A percentile compares a stretch with the other conserved stretches of the same genome.
phyloP scores from a whole-genome alignment of 1,140 invertebrate species.

The Hycleus cichorii region DNA sequence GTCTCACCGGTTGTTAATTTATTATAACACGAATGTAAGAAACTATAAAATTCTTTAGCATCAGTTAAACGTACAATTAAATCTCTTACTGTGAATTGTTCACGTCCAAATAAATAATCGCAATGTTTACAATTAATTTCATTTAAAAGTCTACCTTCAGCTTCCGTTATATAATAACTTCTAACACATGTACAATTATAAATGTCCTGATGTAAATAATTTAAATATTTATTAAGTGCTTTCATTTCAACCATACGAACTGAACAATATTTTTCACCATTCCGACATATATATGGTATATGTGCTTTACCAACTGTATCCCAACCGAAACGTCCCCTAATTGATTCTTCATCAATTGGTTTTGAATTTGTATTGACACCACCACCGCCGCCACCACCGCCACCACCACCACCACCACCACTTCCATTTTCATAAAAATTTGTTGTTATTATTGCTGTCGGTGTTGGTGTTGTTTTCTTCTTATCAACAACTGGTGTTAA shows the following conservation, averaged over 20 bases:
- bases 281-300: conserved; percentile 81
- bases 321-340: conserved; percentile 85
- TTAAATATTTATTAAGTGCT: conserved; percentile 76
- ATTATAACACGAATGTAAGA: conserved; percentile 79
- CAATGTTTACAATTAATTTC: conserved; percentile 92
- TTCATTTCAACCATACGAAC: conserved; percentile 87
- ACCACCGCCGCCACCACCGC: too few relatives aligned
- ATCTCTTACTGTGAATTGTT: conserved; percentile 84
- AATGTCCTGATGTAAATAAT: conserved; percentile 73
- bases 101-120: conserved; percentile 81
- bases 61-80: conserved; percentile 80
- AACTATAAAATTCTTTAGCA: conserved; percentile 85
- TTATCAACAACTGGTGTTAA: conserved; percentile 22
- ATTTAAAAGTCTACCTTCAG: conserved; percentile 81
- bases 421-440: conserved; percentile 10
- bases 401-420: not conserved
- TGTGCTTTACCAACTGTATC: conserved; percentile 72
- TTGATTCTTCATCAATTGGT: conserved; percentile 65
- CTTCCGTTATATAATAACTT: conserved; percentile 88
- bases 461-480: not conserved
- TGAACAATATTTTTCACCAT: conserved; percentile 79
- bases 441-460: conserved; percentile 11
- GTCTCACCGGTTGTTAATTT: conserved; percentile 62
- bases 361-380: not conserved
- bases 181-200: conserved; percentile 83